phyloP scores from a whole-genome alignment of 2,113 vertebrate genomes.

The Brienomyrus brachyistius region DNA sequence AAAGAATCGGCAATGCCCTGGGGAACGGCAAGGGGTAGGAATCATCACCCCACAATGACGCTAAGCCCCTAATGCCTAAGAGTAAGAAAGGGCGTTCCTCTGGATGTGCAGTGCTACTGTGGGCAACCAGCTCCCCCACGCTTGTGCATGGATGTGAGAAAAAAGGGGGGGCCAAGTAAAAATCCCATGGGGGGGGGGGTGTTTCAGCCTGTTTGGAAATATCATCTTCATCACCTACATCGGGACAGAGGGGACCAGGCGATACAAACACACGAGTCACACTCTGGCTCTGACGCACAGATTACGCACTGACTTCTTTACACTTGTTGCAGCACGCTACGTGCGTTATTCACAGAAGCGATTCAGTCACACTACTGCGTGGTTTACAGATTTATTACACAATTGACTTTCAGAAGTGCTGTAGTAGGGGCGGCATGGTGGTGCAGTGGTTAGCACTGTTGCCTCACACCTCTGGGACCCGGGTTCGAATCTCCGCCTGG shows the following conservation, averaged over 20 bases:
- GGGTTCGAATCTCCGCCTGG: too few relatives aligned
- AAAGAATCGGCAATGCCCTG: neutral
- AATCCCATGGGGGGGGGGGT: conserved; percentile 18
- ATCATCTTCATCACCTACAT: conserved; percentile 30
- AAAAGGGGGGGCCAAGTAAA: neutral
- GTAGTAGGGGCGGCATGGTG: too few relatives aligned
- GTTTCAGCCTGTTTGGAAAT: conserved; percentile 36
- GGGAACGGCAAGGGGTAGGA: neutral
- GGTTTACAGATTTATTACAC: neutral
- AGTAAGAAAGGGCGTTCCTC: conserved; percentile 18
- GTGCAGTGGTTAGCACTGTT: too few relatives aligned
- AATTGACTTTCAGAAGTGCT: neutral
- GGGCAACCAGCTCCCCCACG: conserved; percentile 32
- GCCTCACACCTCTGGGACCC: too few relatives aligned
- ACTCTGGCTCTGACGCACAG: neutral
- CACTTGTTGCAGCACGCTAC: neutral
- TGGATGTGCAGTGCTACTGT: conserved; percentile 8
- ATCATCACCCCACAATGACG: neutral
- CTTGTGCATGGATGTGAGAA: neutral
- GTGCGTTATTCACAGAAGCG: neutral
- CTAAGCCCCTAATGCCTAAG: conserved; percentile 23
- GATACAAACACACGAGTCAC: neutral
- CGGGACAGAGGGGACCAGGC: conserved; percentile 25
- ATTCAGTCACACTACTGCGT: neutral
- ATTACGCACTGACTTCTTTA: neutral